A percentile compares a stretch with the other conserved stretches of the same genome.
Conservation (phyloP, 2,113 vertebrate species). For the Meleagris gallopavo region DNA sequence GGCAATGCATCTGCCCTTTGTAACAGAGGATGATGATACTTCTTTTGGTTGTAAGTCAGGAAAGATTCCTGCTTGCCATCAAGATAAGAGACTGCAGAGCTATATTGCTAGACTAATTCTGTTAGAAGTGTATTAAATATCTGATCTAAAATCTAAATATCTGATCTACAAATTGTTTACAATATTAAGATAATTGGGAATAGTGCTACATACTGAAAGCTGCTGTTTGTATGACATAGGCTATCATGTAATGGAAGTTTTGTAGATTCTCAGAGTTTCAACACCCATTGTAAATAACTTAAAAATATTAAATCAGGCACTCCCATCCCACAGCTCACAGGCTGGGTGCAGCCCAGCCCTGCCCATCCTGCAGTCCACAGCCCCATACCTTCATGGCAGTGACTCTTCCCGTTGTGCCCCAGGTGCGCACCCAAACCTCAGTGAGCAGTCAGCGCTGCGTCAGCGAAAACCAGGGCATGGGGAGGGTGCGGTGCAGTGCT, state of each 20-base stretch:
- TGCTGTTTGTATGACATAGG: neutral
- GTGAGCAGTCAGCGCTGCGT: too few relatives aligned
- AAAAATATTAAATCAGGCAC: neutral
- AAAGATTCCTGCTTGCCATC: neutral
- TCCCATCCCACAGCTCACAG: too few relatives aligned
- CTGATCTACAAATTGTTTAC: neutral
- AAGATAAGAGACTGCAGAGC: neutral
- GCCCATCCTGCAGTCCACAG: too few relatives aligned
- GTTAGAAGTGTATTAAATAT: neutral
- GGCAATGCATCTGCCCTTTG: neutral
- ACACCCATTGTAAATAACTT: neutral
- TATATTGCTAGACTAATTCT: neutral
- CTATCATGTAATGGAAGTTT: neutral
- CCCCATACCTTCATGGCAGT: too few relatives aligned
- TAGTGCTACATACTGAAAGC: neutral
- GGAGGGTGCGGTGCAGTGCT: too few relatives aligned
- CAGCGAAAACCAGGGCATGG: too few relatives aligned
- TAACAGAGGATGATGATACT: neutral
- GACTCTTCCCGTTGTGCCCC: too few relatives aligned
- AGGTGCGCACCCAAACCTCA: too few relatives aligned
- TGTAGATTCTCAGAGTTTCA: neutral
- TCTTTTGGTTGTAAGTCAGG: neutral
- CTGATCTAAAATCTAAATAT: neutral
- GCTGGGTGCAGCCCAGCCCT: too few relatives aligned
- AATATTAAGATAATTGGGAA: neutral